These are phyloP conservation scores for Oryzias javanicus DNA, from an alignment of 2,113 vertebrate species.

Conservation along the genomic window DNA sequence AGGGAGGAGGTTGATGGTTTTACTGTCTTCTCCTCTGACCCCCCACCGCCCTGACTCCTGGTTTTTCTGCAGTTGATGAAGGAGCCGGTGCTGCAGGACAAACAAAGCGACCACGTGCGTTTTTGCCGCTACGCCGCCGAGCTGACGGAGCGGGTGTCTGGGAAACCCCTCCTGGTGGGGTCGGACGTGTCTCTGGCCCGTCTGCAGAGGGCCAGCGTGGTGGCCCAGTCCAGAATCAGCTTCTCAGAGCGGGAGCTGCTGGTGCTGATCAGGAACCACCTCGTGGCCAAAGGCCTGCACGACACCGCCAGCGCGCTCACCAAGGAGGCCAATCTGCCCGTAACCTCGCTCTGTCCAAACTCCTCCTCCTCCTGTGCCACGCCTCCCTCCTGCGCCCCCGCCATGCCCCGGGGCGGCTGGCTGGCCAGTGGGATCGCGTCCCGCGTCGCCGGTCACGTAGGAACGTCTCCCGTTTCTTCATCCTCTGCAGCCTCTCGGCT, in stretches of 20 bases:
- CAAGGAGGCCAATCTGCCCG: conserved; percentile 86
- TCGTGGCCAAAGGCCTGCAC: conserved; percentile 89
- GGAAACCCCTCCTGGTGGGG: conserved; percentile 89
- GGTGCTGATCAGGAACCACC: conserved; percentile 91
- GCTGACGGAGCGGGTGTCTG: conserved; percentile 91
- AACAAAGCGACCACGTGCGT: conserved; percentile 92
- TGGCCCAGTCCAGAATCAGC: conserved; percentile 90
- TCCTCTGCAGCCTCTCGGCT: conserved; percentile 40
- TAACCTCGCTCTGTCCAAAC: conserved; percentile 76
- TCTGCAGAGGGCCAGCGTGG: conserved; percentile 91
- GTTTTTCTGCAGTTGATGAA: conserved; percentile 83
- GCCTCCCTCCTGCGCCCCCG: conserved; percentile 38
- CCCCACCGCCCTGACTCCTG: background rate
- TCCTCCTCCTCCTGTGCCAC: conserved; percentile 63
- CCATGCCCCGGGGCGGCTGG: conserved; percentile 83
- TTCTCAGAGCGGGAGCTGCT: conserved; percentile 94
- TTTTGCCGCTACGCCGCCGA: conserved; percentile 93
- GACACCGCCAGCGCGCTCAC: conserved; percentile 85
- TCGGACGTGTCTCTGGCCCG: conserved; percentile 91
- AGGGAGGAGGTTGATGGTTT: background rate
- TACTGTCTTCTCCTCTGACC: background rate
- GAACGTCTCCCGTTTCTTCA: conserved; percentile 24
- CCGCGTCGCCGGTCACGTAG: conserved; percentile 74
- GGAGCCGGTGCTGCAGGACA: conserved; percentile 97
- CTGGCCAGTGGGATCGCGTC: conserved; percentile 82